Evolutionary conservation across 2,797 vertebrate genomes (phyloP), one percentile per base, ranked within the genome.

Genomic region (Hydrocynus forskahlii): DNA sequence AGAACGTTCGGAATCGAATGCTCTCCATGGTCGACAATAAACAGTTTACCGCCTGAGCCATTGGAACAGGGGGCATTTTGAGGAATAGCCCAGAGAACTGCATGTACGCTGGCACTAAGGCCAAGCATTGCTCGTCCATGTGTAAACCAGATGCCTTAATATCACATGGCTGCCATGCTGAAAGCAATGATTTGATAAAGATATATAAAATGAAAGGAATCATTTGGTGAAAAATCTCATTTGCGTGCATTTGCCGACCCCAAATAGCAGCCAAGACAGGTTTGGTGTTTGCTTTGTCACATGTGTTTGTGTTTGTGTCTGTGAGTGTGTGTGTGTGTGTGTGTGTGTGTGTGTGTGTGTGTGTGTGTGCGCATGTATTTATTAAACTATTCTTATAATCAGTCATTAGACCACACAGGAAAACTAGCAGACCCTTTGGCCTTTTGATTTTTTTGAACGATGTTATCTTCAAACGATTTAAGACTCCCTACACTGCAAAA

Each of bases 121-220:
- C 43, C 21, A 50, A 67, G 45, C n/a, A 13, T 38, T 75, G 16
- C 66, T 67, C 43, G 40, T 45, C 16, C 73, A 67, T 71, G 67
- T 80, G 66, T 71, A 76, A 38, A 67, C 67, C 72, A 83, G 78
- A 83, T 76, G 54, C 54, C 23, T 17, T 57, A 13, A 8, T 70
- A 57, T 38, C 54, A 76, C 23, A 64, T 62, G 60, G 57, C 40
- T 68, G 21, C 59, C 23, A 60, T 7, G 2, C 52, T 54, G 17
- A n/a, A n/a, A 57, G 17, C 19, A n/a, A 2, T n/a, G 17, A n/a
- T 7, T 19, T 7, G 21, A 10, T 21, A 7, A 59, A 59, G n/a
- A 21, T 8, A 23, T 21, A 21, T 57, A 3, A n/a, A 59, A 12
- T 23, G 1, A 8, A 59, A 21, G n/a, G 55, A 59, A 59, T 17